Evolutionary conservation across 2,797 vertebrate species (phyloP), one percentile per base, ranked within the genome.

Genomic region (Apodemus agrarius): DNA sequence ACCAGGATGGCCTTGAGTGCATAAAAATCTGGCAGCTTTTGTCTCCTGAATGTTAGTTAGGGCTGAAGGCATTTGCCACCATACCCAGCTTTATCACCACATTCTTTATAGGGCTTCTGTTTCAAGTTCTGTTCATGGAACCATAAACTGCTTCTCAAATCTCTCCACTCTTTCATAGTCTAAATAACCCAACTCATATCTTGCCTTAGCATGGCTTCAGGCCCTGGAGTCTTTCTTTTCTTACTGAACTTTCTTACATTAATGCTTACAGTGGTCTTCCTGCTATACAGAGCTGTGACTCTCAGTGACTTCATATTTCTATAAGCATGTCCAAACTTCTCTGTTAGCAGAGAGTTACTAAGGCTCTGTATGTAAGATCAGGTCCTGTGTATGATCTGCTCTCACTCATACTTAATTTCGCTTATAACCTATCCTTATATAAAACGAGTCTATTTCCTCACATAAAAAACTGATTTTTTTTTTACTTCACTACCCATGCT

Each of bases 151-250:
- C 2, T 61, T 96, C 24, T 65, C 54, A 84, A 65, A 54, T 7
- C 9, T 31, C 17, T 63, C 10, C 72, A 26, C 22, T 85, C 80
- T 81, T 37, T 46, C n/a, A 78, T 63, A 57, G 13, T 54, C 17
- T 31, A 54, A 43, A 24, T 14, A 43, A 26, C n/a, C 24, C 14
- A 34, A 0, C 1, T 3, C 2, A 13, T 63, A 2, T 31, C 17
- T 83, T 78, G 19, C 63, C 49, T 81, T 59, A 46, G 52, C 40
- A 43, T 40, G 34, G 14, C 14, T 37, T 37, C 2, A 37, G 5
- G 21, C 19, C 86, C 31, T 82, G 19, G 5, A 59, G 4, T 37
- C 31, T 85, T 31, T 49, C 24, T 22, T n/a, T 40, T 19, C 1
- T 69, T 46, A 90, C 57, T 59, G 13, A 43, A 90, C 4, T 26